These are phyloP conservation scores for Pseudomyrmex flavicornis DNA, from an alignment of 1,140 invertebrate genomes.

Conservation along the genomic window DNA sequence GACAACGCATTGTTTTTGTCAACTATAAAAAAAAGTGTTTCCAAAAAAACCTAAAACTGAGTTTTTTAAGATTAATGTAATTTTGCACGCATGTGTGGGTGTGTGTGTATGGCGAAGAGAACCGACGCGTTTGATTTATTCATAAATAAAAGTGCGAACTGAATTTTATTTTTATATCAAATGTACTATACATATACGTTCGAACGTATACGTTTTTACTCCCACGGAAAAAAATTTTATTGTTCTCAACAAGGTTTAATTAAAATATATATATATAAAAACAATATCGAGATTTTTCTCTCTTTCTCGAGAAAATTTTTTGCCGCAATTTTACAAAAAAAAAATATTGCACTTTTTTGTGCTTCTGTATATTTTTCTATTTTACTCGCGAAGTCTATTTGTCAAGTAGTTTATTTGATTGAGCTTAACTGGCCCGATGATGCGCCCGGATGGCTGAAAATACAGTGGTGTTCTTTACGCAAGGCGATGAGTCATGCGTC, in stretches of 20 bases:
- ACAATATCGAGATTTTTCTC: too few relatives aligned
- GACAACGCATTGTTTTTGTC: conserved; percentile 15
- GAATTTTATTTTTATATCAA: neutral
- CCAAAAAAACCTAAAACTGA: neutral
- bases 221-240: neutral
- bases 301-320: too few relatives aligned
- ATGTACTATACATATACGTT: neutral
- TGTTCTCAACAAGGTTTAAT: neutral
- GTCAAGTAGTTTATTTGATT: conserved; percentile 37
- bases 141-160: neutral
- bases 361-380: too few relatives aligned
- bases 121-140: conserved; percentile 9
- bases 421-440: conserved; percentile 35
- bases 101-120: neutral
- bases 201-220: neutral
- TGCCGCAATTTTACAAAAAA: too few relatives aligned
- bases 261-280: too few relatives aligned
- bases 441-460: conserved; percentile 47
- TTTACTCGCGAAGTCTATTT: conserved; percentile 4
- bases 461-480: conserved; percentile 65
- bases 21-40: conserved; percentile 18
- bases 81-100: neutral
- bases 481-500: conserved; percentile 62
- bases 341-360: too few relatives aligned
- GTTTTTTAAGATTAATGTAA: neutral